phyloP scores from a whole-genome alignment of 2,797 vertebrate genomes.

The Phalloptychus januarius region DNA sequence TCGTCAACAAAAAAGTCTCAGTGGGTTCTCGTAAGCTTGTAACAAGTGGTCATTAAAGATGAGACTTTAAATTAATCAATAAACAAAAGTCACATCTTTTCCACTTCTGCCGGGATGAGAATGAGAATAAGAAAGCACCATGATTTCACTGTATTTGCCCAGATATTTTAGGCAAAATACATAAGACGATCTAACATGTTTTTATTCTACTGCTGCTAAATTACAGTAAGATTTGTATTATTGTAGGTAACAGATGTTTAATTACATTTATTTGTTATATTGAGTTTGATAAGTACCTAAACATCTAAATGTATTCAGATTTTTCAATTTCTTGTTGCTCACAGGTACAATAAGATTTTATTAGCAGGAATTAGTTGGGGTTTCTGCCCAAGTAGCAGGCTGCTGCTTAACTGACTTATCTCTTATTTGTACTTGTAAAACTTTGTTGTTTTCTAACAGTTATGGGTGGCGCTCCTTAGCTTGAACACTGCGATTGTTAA shows the following conservation, averaged over 20 bases:
- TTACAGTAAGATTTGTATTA: background rate
- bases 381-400: background rate
- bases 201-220: background rate
- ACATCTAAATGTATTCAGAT: background rate
- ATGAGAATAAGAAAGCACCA: background rate
- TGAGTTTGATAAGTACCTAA: background rate
- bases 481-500: background rate
- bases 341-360: background rate
- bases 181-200: too few species aligned
- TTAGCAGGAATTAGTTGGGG: background rate
- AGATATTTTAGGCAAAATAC: background rate
- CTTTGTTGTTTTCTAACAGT: background rate
- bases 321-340: background rate
- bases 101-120: background rate
- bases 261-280: background rate
- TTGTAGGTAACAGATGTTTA: background rate
- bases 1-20: slow-evolving; percentile 17
- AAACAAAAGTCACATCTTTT: background rate
- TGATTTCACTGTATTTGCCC: background rate
- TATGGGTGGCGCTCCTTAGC: background rate
- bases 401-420: background rate
- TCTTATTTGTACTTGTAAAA: background rate
- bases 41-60: slow-evolving; percentile 8
- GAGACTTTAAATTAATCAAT: slow-evolving; percentile 10
- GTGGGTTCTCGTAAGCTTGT: background rate